Percentiles rank a stretch among this genome's conserved stretches.
Evolutionary conservation across 2,797 vertebrate genomes (phyloP).

Genomic region (Eulemur coronatus): DNA sequence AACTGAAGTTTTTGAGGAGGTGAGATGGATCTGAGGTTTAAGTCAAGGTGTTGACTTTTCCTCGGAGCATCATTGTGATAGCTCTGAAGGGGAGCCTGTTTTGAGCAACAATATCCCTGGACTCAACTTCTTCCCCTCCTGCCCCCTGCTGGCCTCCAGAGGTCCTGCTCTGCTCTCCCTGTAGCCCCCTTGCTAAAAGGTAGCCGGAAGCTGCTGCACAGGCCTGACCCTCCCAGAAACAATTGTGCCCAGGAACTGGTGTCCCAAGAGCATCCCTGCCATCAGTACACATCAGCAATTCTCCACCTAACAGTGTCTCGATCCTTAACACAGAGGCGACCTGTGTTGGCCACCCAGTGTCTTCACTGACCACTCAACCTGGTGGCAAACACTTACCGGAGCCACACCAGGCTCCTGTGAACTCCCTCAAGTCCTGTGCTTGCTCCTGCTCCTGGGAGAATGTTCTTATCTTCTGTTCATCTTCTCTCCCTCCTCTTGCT

Average conservation of each 20-base stretch:
- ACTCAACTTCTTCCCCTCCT: neutral
- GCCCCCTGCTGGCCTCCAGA: neutral
- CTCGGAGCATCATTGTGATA: neutral
- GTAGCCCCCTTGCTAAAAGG: neutral
- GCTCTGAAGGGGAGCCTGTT: neutral
- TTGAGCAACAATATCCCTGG: neutral
- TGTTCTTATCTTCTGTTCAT: neutral
- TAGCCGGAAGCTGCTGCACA: neutral
- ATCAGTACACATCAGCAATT: neutral
- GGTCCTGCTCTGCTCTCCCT: neutral
- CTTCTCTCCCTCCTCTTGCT: neutral
- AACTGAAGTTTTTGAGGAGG: neutral
- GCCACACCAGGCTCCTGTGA: neutral
- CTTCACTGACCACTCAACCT: neutral
- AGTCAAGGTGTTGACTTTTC: neutral
- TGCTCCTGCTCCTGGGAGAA: neutral
- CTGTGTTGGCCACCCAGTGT: neutral
- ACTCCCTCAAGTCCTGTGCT: neutral
- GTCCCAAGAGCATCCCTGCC: neutral
- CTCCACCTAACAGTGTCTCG: accelerated
- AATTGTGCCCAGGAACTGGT: neutral
- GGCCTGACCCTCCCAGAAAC: neutral
- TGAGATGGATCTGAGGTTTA: neutral
- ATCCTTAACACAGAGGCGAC: neutral
- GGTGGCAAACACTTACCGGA: neutral